Evolutionary conservation across 2,797 vertebrate genomes (phyloP).

Genomic region (Alfaro cultratus): DNA sequence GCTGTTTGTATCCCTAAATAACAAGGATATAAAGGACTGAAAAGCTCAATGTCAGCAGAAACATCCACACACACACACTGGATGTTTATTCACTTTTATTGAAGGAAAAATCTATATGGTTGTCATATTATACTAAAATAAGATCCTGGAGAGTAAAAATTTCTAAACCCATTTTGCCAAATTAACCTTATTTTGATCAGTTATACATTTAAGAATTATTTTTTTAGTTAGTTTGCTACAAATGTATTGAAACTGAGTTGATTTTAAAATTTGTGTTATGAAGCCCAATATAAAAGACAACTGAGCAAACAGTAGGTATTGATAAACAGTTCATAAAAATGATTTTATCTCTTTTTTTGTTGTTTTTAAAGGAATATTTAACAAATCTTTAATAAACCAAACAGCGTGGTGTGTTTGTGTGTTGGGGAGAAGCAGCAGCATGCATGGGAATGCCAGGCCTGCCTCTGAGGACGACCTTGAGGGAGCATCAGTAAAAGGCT

Average conservation of each 20-base stretch:
- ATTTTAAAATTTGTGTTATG: not conserved
- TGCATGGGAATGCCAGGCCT: conserved; percentile 38
- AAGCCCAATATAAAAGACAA: not conserved
- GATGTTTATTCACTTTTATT: too few species aligned
- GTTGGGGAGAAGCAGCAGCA: not conserved
- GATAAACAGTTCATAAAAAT: not conserved
- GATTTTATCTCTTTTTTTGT: not conserved
- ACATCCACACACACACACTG: too few species aligned
- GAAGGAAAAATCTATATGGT: too few species aligned
- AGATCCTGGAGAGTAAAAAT: not conserved
- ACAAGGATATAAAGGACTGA: too few species aligned
- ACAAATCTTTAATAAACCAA: not conserved
- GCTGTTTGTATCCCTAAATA: too few species aligned
- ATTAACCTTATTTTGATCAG: not conserved
- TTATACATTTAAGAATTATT: not conserved
- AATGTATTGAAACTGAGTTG: not conserved
- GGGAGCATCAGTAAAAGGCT: conserved; percentile 71
- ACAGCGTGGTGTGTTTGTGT: conserved; percentile 25
- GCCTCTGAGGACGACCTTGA: conserved; percentile 64
- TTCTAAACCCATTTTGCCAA: not conserved
- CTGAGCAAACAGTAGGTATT: not conserved
- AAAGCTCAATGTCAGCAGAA: too few species aligned
- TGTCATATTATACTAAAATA: not conserved
- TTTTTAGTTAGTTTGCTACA: not conserved
- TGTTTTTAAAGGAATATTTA: not conserved